Conservation (phyloP, 2,888 invertebrate genomes). For the Tenthredo mesomela region DNA sequence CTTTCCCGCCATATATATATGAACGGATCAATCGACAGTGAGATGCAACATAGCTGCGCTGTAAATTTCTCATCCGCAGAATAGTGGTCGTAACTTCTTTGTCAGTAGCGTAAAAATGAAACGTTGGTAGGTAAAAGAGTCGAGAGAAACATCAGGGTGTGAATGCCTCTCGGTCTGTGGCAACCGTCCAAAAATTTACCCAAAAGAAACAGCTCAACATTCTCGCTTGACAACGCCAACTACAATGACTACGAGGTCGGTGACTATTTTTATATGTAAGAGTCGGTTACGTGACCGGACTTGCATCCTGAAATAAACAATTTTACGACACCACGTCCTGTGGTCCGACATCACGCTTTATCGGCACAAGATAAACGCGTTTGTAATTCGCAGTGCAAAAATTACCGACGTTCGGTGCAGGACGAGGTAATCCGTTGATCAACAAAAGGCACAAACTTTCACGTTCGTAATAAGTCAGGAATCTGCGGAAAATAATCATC, state of each 20-base stretch:
- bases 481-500: background rate
- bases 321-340: constrained; percentile 35
- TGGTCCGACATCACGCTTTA: background rate
- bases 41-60: background rate
- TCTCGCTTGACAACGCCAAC: constrained; percentile 46
- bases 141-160: constrained; percentile 25
- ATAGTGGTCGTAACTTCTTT: constrained; percentile 23
- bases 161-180: constrained; percentile 38
- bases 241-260: constrained; percentile 51
- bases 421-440: constrained; percentile 8
- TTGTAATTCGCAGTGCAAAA: background rate
- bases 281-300: constrained; percentile 50
- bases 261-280: constrained; percentile 48
- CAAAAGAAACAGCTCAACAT: constrained; percentile 26
- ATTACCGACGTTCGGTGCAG: constrained; percentile 39
- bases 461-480: background rate
- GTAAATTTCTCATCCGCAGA: constrained; percentile 9
- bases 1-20: background rate
- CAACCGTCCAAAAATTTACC: constrained; percentile 26
- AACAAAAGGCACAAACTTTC: background rate
- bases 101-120: constrained; percentile 27
- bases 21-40: constrained; percentile 28
- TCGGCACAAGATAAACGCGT: background rate
- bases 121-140: background rate
- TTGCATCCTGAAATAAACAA: constrained; percentile 52